These are phyloP conservation scores for Callospermophilus lateralis DNA, from an alignment of 2,113 vertebrate genomes.

Conservation along the genomic window DNA sequence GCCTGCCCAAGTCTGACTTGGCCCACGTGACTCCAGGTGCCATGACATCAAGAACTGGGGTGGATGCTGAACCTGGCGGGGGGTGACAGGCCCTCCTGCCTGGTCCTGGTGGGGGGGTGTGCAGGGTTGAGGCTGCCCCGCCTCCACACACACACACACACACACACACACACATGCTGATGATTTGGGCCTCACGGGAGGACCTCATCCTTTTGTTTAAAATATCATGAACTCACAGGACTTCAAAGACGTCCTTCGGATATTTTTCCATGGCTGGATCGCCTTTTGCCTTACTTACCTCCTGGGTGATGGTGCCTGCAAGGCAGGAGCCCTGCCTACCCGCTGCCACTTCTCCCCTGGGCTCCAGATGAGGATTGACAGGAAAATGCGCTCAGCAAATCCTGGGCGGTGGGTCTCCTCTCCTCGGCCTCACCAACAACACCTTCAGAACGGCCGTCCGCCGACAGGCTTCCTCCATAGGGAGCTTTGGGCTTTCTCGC, in stretches of 20 bases:
- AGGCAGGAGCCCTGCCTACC: rapidly evolving
- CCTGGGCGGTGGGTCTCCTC: neutral
- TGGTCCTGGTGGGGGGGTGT: neutral
- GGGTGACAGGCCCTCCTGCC: too few relatives aligned
- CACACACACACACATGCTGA: too few relatives aligned
- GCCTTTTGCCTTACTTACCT: neutral
- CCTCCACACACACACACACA: neutral
- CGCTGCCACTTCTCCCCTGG: neutral
- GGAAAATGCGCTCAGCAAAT: neutral
- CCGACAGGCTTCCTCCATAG: neutral
- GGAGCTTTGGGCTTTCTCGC: neutral
- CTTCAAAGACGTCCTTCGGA: neutral
- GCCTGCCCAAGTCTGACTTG: neutral
- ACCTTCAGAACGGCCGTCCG: neutral
- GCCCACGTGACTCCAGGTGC: too few relatives aligned
- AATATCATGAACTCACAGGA: neutral
- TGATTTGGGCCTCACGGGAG: neutral
- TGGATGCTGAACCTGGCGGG: neutral
- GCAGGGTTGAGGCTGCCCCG: neutral
- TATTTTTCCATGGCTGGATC: neutral
- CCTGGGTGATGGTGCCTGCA: rapidly evolving
- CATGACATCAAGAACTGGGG: neutral
- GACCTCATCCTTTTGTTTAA: neutral
- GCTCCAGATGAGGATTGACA: neutral
- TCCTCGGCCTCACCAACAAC: rapidly evolving